Base-by-base conservation (phyloP, 2,888 invertebrate genomes). In the Synanthedon myopaeformis region DNA sequence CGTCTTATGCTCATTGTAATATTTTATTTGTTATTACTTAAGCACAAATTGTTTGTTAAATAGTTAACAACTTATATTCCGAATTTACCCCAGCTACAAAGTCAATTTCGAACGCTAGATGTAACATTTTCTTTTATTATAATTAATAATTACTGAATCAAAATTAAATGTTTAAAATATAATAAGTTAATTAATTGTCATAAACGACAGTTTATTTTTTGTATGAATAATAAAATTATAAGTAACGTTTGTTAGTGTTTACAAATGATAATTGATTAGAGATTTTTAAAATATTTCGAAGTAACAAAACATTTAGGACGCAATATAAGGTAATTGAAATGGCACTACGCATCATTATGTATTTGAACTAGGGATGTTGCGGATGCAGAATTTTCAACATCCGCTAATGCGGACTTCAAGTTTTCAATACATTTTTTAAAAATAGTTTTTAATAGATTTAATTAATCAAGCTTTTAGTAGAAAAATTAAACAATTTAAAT, bases 61-160 rank as follows among this genome's bases (percentile, higher is more conserved):
- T 49, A 6, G 49, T 49, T 19, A 49, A 49, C 19, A 55, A 54
- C 49, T 49, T 17, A 49, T 23, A 49, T 17, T 56, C 60, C 59
- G 61, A 56, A 56, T 59, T 62, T 57, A 52, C 61, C 64, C 60
- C 61, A 63, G 60, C 62, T 56, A 57, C 49, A 52, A 57, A 58
- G 62, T 63, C 63, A 64, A 63, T 63, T 64, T 57, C 51, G 55
- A 55, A 60, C 59, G 60, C 60, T 64, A 64, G 59, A 55, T 17
- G 49, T 49, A 49, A 45, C 8, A 35, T 35, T 35, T 35, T 35
- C 8, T 35, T 35, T 35, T 35, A 35, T 10, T 35, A n/a, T n/a
- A 35, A 35, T 35, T 35, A 35, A 6, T 35, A 2, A 35, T 35
- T 45, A 45, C 11, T n/a, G 12, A 13, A 45, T 45, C 11, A n/a